phyloP scores from a whole-genome alignment of 2,113 vertebrate species.

The Galeopterus variegatus region DNA sequence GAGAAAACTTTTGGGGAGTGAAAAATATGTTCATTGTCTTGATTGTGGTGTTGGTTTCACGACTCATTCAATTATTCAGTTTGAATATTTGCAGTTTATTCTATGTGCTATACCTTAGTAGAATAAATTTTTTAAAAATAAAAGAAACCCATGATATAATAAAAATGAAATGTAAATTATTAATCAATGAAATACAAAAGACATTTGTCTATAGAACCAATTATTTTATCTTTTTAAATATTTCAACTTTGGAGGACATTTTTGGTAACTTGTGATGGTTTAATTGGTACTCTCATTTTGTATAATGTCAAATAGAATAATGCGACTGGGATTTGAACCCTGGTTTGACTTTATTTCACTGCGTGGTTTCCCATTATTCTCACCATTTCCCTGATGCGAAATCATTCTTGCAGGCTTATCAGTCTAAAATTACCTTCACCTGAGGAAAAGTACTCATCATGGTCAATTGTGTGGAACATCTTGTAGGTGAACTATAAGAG shows the following conservation, averaged over 20 bases:
- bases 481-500: background rate
- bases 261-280: background rate
- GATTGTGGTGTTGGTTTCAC: background rate
- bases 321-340: background rate
- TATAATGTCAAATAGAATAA: background rate
- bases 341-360: background rate
- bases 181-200: background rate
- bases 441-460: conserved; percentile 15
- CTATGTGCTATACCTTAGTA: background rate
- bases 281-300: background rate
- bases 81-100: conserved; percentile 28
- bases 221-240: conserved; percentile 28
- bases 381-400: background rate
- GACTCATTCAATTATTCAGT: background rate
- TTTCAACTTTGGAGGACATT: background rate
- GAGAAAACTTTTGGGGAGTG: background rate
- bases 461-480: background rate
- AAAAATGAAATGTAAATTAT: conserved; percentile 1
- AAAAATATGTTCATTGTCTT: background rate
- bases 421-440: background rate
- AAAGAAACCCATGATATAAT: background rate
- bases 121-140: conserved; percentile 27
- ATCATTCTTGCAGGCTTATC: background rate
- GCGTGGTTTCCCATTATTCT: background rate
- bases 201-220: background rate